Percentiles rank a stretch among this genome's conserved stretches.
These are phyloP conservation scores for Theristicus caerulescens DNA, from an alignment of 2,113 vertebrate genomes.

Conservation along the genomic window DNA sequence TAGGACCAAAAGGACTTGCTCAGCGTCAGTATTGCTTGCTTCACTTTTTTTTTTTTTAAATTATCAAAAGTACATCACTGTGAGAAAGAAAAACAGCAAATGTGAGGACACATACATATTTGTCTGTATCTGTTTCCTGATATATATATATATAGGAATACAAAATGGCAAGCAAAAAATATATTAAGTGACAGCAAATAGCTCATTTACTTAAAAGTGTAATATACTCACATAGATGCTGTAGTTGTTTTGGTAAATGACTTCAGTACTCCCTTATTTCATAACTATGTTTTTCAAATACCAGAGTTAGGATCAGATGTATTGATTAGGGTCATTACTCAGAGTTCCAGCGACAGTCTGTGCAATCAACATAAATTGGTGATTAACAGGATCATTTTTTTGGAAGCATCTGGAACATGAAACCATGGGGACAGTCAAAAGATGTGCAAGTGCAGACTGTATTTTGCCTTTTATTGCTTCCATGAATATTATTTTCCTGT, in stretches of 20 bases:
- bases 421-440: neutral
- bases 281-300: neutral
- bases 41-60: neutral
- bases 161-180: neutral
- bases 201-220: neutral
- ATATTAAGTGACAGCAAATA: neutral
- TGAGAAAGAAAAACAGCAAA: neutral
- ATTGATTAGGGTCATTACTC: slow-evolving; percentile 31
- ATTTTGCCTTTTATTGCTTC: neutral
- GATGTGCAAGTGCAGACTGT: neutral
- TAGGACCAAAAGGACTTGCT: neutral
- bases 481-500: neutral
- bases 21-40: neutral
- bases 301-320: neutral
- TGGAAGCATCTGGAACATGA: slow-evolving; percentile 19
- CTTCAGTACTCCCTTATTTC: neutral
- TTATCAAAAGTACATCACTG: neutral
- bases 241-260: neutral
- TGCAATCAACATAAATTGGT: slow-evolving; percentile 37
- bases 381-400: slow-evolving; percentile 26
- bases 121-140: neutral
- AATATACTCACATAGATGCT: neutral
- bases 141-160: neutral
- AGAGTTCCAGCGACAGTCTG: neutral
- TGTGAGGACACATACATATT: neutral